A percentile compares a stretch with the other conserved stretches of the same genome.
phyloP scores from a whole-genome alignment of 2,888 invertebrate species.

The Aleiodes testaceus region DNA sequence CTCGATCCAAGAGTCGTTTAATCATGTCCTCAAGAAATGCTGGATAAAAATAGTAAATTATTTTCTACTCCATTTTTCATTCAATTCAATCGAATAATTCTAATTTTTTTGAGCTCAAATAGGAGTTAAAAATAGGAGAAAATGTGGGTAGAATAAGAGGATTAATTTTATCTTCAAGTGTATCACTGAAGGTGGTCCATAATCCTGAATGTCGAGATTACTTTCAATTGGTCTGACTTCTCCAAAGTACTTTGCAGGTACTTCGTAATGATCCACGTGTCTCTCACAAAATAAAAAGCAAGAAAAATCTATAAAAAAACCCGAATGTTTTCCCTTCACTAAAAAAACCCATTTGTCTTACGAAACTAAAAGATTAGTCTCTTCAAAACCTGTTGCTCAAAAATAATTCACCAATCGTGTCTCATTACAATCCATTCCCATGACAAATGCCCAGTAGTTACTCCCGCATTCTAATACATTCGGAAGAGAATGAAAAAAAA shows the following conservation, averaged over 20 bases:
- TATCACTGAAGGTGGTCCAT: constrained; percentile 68
- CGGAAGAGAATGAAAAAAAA: constrained; percentile 3
- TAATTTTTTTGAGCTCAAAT: too few species aligned
- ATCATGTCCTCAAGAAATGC: too few species aligned
- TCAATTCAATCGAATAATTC: too few species aligned
- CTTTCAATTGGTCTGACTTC: constrained; percentile 54
- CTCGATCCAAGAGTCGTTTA: too few species aligned
- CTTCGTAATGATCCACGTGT: constrained; percentile 59
- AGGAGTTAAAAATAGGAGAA: too few species aligned
- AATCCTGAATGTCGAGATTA: constrained; percentile 62
- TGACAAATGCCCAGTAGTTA: constrained; percentile 23
- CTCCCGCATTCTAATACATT: constrained; percentile 10
- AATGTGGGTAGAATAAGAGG: constrained; percentile 44
- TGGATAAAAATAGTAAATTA: too few species aligned
- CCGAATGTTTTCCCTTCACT: too few species aligned
- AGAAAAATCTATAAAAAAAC: too few species aligned
- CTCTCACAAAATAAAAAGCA: too few species aligned
- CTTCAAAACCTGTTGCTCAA: not conserved
- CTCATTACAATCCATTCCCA: constrained; percentile 20
- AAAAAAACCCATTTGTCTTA: too few species aligned
- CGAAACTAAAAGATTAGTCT: not conserved
- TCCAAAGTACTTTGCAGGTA: constrained; percentile 51
- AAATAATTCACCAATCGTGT: not conserved
- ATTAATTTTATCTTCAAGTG: constrained; percentile 58
- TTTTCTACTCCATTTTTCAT: too few species aligned